These are phyloP conservation scores for Crossocerus cetratus DNA, from an alignment of 2,888 invertebrate species.

Conservation along the genomic window DNA sequence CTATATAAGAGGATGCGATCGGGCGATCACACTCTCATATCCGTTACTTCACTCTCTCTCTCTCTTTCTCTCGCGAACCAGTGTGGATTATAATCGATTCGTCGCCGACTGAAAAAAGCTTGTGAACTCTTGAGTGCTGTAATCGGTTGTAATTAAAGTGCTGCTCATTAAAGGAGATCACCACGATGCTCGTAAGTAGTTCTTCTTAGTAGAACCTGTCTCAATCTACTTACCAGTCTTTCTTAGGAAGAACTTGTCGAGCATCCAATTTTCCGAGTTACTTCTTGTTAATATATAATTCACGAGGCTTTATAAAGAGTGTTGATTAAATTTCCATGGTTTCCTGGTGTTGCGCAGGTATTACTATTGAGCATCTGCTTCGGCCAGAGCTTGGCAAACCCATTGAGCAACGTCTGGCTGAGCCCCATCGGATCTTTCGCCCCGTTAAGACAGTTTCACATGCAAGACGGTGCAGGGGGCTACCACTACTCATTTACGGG, in stretches of 20 bases:
- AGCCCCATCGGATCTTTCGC: conserved; percentile 73
- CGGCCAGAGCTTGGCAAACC: conserved; percentile 45
- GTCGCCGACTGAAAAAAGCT: conserved; percentile 24
- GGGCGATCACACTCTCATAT: conserved; percentile 61
- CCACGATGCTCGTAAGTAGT: conserved; percentile 51
- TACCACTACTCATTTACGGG: conserved; percentile 82
- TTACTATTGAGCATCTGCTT: conserved; percentile 47
- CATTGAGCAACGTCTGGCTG: conserved; percentile 79
- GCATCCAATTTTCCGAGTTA: too few species aligned
- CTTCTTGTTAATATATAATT: too few species aligned
- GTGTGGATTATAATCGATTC: conserved; percentile 44
- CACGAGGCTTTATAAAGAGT: too few species aligned
- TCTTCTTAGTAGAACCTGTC: too few species aligned
- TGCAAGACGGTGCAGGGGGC: conserved; percentile 79
- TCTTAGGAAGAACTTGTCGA: too few species aligned
- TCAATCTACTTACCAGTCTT: too few species aligned
- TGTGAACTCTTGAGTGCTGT: too few species aligned
- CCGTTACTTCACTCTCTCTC: conserved; percentile 56
- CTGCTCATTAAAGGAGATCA: background rate
- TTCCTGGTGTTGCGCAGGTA: conserved; percentile 38
- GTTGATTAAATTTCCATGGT: background rate
- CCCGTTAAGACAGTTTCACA: conserved; percentile 77
- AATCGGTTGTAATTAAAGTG: background rate
- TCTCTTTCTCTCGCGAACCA: conserved; percentile 20
- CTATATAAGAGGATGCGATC: conserved; percentile 72